Evolutionary conservation across 1,140 invertebrate species (phyloP), one percentile per base, ranked within the genome.

Genomic region (Drosophila pruinosa): DNA sequence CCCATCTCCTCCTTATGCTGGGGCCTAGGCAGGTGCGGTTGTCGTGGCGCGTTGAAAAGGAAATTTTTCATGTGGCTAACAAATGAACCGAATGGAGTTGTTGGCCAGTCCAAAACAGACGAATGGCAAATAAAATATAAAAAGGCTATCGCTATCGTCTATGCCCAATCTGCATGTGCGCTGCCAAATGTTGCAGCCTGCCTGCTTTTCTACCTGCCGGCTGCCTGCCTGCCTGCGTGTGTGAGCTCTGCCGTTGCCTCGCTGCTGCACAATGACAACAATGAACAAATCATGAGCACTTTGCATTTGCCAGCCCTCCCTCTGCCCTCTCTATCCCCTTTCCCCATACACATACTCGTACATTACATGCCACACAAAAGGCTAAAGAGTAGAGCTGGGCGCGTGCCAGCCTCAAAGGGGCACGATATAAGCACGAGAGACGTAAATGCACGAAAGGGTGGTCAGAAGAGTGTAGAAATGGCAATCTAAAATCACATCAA

Each of bases 121-220:
- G 12, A 59, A 54, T 47, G 41, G 14, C 21, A 57, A 75, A 52
- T 7, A 59, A 41, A 52, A 31, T 19, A 59, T 14, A 52, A 85
- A 77, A 88, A 88, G 83, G 82, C 82, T 88, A 88, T 82, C 82
- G 78, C 82, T 88, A 88, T 88, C 82, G 83, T 83, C 76, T 36
- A 69, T 82, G 78, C 78, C 75, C 78, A 88, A 88, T 88, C 82
- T 88, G 82, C 82, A 88, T 88, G 75, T 81, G 80, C 82, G 68
- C 64, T 15, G 56, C 26, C 15, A 53, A 17, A 34, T 39, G 17
- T 47, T 48, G 50, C 52, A 39, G 38, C 38, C 15, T 59, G 47
- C 59, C 54, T 28, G 15, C 39, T 59, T 19, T 53, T 22, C 31
- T 17, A n/a, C n/a, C n/a, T 34, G 14, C 24, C 34, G 8, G 34